Base-by-base conservation (phyloP, 1,140 invertebrate species). In the Drosophila novamexicana region DNA sequence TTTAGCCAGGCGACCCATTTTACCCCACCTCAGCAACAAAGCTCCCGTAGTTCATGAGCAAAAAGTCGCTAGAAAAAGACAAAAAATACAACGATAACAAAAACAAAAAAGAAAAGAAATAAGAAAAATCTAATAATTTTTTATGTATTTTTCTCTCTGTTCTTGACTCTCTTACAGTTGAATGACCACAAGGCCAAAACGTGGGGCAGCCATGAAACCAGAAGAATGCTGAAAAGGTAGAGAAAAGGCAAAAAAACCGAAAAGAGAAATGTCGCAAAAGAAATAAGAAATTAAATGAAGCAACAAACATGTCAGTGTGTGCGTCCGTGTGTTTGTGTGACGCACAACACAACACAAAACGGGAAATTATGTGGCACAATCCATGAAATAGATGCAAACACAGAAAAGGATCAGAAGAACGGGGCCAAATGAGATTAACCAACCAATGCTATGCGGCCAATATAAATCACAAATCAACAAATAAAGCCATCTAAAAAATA, bases 61-160 rank as follows among this genome's bases (percentile, higher is more conserved):
- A 77, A 54, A 77, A 72, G 34, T 56, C 40, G 62, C 47, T 53
- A 59, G 22, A 47, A 65, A 42, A 39, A 61, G 47, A 63, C 9
- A 29, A 69, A 53, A 63, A 9, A 61, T 47, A 63, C 9, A 29
- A 69, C 47, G 59, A 16, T 34, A 61, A 29, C n/a, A 52, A 36
- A 12, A n/a, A 32, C 54, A 45, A 58, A 75, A 22, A 32, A 54
- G 61, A 79, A 69, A 61, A 67, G 34, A 42, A 74, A 57, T 44
- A 68, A 52, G 37, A 67, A 76, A 79, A 77, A 79, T 72, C 67
- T 68, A 79, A 81, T 79, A 81, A 81, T 81, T 81, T 81, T 81
- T 77, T 79, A 76, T 81, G 62, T 78, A 69, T 75, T 70, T 74
- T 68, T 68, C 53, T 64, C 57, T 77, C 40, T 75, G 36, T 54